Conservation (phyloP, 2,888 invertebrate genomes). For the Notodonta ziczac region DNA sequence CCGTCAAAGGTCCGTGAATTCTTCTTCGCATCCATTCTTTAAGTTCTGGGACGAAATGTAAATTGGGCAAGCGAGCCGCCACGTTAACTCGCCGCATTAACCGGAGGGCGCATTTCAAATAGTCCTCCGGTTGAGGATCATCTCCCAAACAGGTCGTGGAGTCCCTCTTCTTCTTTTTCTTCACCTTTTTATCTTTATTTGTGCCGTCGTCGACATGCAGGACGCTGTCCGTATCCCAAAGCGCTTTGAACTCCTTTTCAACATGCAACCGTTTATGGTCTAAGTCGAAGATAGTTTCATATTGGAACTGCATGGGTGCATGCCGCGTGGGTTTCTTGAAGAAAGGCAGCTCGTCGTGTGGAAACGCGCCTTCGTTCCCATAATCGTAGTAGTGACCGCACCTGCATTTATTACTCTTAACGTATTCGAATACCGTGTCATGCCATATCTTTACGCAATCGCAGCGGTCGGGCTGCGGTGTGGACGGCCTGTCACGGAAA, state of each 20-base stretch:
- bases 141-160: conserved; percentile 60
- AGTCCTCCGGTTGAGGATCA: conserved; percentile 61
- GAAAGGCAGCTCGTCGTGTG: conserved; percentile 61
- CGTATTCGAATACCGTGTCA: conserved; percentile 55
- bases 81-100: conserved; percentile 58
- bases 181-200: conserved; percentile 49
- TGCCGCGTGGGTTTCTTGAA: conserved; percentile 64
- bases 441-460: conserved; percentile 69
- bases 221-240: conserved; percentile 72
- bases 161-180: conserved; percentile 50
- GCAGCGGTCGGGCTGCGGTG: conserved; percentile 54
- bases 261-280: conserved; percentile 59
- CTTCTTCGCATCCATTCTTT: conserved; percentile 75
- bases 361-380: conserved; percentile 62
- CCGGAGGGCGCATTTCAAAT: conserved; percentile 66
- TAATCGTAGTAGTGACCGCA: conserved; percentile 71
- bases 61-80: conserved; percentile 70
- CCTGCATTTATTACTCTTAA: conserved; percentile 63
- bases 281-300: conserved; percentile 66
- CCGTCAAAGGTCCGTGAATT: conserved; percentile 58
- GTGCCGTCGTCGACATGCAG: conserved; percentile 52
- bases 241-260: conserved; percentile 63
- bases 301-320: conserved; percentile 57
- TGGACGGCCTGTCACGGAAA: conserved; percentile 51
- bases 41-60: conserved; percentile 68